Evolutionary conservation across 2,113 vertebrate genomes (phyloP), one percentile per base, ranked within the genome.

Genomic region (Noturus placidus): DNA sequence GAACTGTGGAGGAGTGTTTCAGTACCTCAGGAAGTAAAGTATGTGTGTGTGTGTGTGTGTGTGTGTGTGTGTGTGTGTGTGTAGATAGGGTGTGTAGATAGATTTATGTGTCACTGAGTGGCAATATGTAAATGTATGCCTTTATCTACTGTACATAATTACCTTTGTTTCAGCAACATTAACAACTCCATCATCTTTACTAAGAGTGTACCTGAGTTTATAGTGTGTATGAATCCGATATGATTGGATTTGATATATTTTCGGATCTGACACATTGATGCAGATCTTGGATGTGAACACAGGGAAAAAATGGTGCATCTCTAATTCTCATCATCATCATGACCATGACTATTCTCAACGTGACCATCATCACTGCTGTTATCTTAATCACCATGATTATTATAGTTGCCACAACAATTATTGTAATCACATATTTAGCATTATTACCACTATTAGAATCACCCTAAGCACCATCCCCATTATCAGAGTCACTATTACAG

Each of bases 1-100:
- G 86, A 90, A 86, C 86, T 85, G 86, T 88, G 83, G 83, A 90
- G 89, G 87, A 83, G 83, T 85, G 42, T 59, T 46, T 33, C 76
- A 74, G 56, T 30, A 63, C 86, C 78, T 85, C 54, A 87, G 77
- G 77, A 84, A 76, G 7, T 52, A 63, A 67, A 70, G 86, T 77
- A 84, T 69, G 78, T 63, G 88, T 83, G 27, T 76, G 84, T 85
- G 77, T 72, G 78, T 83, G 78, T 61, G 69, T 86, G 59, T 57
- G 70, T 79, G 79, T 82, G 38, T 35, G 59, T 80, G 74, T 46
- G n/a, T 78, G 25, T 78, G 33, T 54, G 67, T 77, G 78, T 61
- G 69, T 86, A n/a, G n/a, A n/a, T n/a, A n/a, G 59, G 46, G 70
- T 79, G 79, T 82, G 33, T 54, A 27, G 6, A 52, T 50, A n/a